Percentiles rank a stretch among this genome's conserved stretches.
phyloP scores from a whole-genome alignment of 2,888 invertebrate species.

The Sipha maydis region DNA sequence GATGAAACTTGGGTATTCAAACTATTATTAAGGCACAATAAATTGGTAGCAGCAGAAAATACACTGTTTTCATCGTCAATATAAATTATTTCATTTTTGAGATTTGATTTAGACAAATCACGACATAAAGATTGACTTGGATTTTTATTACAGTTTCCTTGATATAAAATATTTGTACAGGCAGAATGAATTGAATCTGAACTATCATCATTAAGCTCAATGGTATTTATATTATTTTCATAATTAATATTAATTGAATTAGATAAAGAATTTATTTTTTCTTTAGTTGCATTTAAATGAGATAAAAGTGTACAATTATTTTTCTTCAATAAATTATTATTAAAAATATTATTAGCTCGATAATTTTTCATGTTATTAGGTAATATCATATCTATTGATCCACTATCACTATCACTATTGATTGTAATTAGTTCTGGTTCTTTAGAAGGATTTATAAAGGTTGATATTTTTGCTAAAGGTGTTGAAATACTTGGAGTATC shows the following conservation, averaged over 20 bases:
- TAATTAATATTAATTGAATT: background rate
- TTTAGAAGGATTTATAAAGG: background rate
- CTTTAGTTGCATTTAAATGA: background rate
- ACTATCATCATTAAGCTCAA: constrained; percentile 42
- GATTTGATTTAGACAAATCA: background rate
- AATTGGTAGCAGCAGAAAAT: background rate
- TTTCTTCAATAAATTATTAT: constrained; percentile 8
- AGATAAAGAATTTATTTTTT: background rate
- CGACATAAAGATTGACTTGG: background rate
- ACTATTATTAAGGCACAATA: background rate
- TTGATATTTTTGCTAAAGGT: background rate
- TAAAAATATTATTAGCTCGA: background rate
- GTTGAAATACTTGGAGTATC: background rate
- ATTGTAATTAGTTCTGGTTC: constrained; percentile 40
- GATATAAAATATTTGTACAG: constrained; percentile 9
- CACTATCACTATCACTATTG: constrained; percentile 50
- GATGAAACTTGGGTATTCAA: background rate
- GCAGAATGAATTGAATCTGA: constrained; percentile 28
- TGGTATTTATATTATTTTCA: background rate
- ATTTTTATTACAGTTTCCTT: background rate
- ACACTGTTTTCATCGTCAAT: constrained; percentile 15
- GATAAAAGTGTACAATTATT: background rate
- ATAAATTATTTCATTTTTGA: background rate
- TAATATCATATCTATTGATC: constrained; percentile 16
- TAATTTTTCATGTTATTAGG: background rate